These are phyloP conservation scores for Enteromius treurensis DNA, from an alignment of 2,797 vertebrate genomes.

Conservation along the genomic window DNA sequence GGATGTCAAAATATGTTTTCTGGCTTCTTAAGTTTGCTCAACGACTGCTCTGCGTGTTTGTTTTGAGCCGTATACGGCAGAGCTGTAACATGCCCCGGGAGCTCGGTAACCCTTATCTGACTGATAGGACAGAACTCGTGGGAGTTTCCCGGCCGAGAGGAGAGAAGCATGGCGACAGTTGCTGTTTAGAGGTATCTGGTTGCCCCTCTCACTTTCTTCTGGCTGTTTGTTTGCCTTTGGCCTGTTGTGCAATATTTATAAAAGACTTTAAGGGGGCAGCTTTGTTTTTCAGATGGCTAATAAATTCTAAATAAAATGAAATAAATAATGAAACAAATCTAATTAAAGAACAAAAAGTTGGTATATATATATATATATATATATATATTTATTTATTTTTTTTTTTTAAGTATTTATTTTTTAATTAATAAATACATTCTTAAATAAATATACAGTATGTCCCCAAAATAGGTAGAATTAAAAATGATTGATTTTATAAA, in stretches of 20 bases:
- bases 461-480: not conserved
- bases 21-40: conserved; percentile 45
- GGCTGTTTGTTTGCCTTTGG: conserved; percentile 73
- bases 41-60: conserved; percentile 49
- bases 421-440: not conserved
- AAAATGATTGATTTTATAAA: not conserved
- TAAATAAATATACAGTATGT: not conserved
- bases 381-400: not conserved
- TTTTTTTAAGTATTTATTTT: too few species aligned
- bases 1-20: conserved; percentile 37
- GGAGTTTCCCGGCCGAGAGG: conserved; percentile 50
- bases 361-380: not conserved
- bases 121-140: conserved; percentile 57
- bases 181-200: conserved; percentile 73
- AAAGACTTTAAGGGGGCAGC: conserved; percentile 79
- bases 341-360: not conserved
- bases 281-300: conserved; percentile 31
- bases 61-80: conserved; percentile 63
- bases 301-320: not conserved
- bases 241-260: conserved; percentile 80
- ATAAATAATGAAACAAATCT: not conserved
- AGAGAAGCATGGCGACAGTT: conserved; percentile 70
- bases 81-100: conserved; percentile 56
- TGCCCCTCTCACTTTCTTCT: conserved; percentile 67
- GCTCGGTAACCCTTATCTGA: conserved; percentile 61